phyloP scores from a whole-genome alignment of 1,140 invertebrate species.

The Lasaia peninsularis region DNA sequence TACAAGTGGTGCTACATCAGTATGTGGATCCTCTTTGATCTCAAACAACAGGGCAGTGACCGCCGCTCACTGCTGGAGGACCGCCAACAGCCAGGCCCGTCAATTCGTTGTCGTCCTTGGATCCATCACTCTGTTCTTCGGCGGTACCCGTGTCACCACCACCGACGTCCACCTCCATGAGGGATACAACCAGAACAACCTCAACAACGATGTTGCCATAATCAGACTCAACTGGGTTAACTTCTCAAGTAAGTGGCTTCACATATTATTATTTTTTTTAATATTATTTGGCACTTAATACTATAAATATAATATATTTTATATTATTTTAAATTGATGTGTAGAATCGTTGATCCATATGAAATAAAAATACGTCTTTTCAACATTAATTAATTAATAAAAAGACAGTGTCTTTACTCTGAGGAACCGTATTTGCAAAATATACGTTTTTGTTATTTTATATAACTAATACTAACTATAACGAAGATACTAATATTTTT shows the following conservation, averaged over 20 bases:
- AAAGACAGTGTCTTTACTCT: no score
- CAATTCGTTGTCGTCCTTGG: conserved; percentile 19
- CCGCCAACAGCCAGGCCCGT: not conserved
- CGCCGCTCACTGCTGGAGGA: conserved; percentile 20
- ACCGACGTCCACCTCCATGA: conserved; percentile 20
- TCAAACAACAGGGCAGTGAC: conserved; percentile 14
- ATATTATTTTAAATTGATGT: no score
- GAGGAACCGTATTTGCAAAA: no score
- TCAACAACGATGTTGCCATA: conserved; percentile 31
- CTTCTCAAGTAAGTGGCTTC: conserved; percentile 20
- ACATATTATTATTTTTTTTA: conserved; percentile 4
- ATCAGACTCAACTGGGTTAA: conserved; percentile 16
- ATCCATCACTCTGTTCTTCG: conserved; percentile 18
- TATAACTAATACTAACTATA: no score
- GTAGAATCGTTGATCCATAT: no score
- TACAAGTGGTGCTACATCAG: conserved; percentile 12
- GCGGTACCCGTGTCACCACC: conserved; percentile 21
- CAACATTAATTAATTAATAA: no score
- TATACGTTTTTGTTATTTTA: no score
- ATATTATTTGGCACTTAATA: not conserved
- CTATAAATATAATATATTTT: no score
- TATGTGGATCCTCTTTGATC: conserved; percentile 19
- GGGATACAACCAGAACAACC: conserved; percentile 19
- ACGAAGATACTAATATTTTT: no score
- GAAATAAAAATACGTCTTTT: no score